These are phyloP conservation scores for Parascotia fuliginaria DNA, from an alignment of 2,888 invertebrate genomes.

Conservation along the genomic window DNA sequence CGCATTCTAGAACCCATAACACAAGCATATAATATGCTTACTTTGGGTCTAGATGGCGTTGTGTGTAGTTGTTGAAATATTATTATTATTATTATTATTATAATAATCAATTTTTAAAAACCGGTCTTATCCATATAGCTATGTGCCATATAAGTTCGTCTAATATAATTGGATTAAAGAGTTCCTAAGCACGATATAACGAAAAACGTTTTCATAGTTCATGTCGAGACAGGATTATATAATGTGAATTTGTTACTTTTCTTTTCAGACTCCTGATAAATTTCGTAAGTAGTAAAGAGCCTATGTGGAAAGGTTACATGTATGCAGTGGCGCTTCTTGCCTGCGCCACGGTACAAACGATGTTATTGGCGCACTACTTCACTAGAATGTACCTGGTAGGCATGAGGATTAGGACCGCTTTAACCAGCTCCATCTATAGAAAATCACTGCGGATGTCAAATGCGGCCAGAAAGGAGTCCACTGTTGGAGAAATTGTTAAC, in stretches of 20 bases:
- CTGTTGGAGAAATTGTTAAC: slow-evolving; percentile 96
- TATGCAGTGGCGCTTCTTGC: slow-evolving; percentile 91
- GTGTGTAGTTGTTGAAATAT: too few relatives aligned
- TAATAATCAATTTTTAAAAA: too few relatives aligned
- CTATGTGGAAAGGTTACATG: slow-evolving; percentile 94
- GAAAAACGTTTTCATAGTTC: too few relatives aligned
- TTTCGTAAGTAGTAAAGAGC: slow-evolving; percentile 87
- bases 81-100: too few relatives aligned
- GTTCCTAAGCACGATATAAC: too few relatives aligned
- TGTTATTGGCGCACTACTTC: slow-evolving; percentile 95
- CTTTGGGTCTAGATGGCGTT: too few relatives aligned
- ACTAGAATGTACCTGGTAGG: slow-evolving; percentile 96
- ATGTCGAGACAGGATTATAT: too few relatives aligned
- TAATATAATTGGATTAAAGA: too few relatives aligned
- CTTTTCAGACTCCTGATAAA: slow-evolving; percentile 88
- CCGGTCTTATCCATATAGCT: too few relatives aligned
- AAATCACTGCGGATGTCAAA: slow-evolving; percentile 94
- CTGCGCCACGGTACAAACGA: slow-evolving; percentile 92
- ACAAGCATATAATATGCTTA: too few relatives aligned
- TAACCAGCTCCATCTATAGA: slow-evolving; percentile 95
- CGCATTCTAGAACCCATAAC: too few relatives aligned
- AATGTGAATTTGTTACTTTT: neutral
- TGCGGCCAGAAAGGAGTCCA: slow-evolving; percentile 91
- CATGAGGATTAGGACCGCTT: slow-evolving; percentile 94
- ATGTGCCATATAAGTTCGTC: too few relatives aligned